Conservation (phyloP, 2,888 invertebrate species). For the Agrochola lychnidis region DNA sequence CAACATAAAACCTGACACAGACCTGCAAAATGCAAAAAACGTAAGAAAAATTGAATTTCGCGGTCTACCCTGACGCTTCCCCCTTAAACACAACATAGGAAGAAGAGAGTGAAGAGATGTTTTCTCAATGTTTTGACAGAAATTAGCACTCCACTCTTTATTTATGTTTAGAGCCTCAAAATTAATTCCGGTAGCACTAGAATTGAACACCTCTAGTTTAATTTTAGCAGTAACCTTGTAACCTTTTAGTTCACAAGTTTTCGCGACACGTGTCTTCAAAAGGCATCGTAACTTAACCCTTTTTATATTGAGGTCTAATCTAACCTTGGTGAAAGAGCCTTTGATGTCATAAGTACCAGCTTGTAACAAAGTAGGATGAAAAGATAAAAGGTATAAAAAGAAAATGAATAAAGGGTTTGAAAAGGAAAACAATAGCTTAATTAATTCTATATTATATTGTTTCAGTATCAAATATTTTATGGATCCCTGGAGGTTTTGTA, state of each 20-base stretch:
- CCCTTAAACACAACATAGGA: no score
- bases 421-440: neutral
- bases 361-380: neutral
- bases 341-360: constrained; percentile 8
- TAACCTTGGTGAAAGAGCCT: constrained; percentile 1
- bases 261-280: neutral
- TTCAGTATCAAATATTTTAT: neutral
- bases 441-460: constrained; percentile 22
- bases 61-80: no score
- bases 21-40: no score
- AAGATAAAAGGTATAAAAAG: neutral
- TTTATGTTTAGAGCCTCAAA: neutral
- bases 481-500: constrained; percentile 2
- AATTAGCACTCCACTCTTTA: no score
- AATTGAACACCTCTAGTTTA: constrained; percentile 13
- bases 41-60: no score
- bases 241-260: constrained; percentile 16
- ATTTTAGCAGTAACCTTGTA: neutral
- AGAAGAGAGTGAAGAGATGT: no score
- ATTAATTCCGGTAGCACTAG: neutral
- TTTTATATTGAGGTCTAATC: constrained; percentile 6
- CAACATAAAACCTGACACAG: no score
- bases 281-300: neutral
- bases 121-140: no score
- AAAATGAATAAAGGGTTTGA: neutral